Evolutionary conservation across 2,888 invertebrate species (phyloP), one percentile per base, ranked within the genome.

Genomic region (Deilephila elpenor): DNA sequence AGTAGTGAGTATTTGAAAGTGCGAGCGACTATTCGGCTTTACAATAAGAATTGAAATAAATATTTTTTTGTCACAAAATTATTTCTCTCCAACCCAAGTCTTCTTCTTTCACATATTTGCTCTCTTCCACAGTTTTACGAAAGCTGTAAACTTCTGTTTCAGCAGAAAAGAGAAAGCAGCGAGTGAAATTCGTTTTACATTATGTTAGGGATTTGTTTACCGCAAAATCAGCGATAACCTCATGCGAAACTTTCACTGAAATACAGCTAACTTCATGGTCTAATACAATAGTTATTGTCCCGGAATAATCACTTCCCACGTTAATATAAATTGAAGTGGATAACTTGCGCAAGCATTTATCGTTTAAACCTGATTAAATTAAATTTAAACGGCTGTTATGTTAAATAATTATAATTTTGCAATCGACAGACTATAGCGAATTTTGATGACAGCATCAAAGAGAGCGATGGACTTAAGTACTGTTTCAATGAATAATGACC

Each of bases 211-310:
- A 56, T 56, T n/a, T 53, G 53, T 53, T 56, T 56, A 56, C 6
- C 7, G 17, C 56, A n/a, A 56, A 56, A 56, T 44, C 56, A 56
- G 56, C 5, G 56, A 56, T 56, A 60, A 60, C 60, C 29, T 17
- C 60, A 32, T 60, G 29, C 29, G 29, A 32, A 29, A 60, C 60
- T 60, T 60, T 60, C 60, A 60, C 60, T 60, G 29, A 25, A 29
- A 25, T 29, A 17, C 25, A 60, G 25, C 14, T 3, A 11, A 60
- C 60, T 60, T 60, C 29, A 60, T 29, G 60, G 5, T 60, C 44
- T 3, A 29, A 2, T 56, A 56, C 56, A 60, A 60, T 29, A 29
- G 29, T 60, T 60, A 60, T 25, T 56, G n/a, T 56, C n/a, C 56
- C 29, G 14, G 25, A 60, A 32, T 60, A 6, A 32, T 25, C 5